Base-by-base conservation (phyloP, 2,797 vertebrate genomes). In the Anisognathus igniventris region DNA sequence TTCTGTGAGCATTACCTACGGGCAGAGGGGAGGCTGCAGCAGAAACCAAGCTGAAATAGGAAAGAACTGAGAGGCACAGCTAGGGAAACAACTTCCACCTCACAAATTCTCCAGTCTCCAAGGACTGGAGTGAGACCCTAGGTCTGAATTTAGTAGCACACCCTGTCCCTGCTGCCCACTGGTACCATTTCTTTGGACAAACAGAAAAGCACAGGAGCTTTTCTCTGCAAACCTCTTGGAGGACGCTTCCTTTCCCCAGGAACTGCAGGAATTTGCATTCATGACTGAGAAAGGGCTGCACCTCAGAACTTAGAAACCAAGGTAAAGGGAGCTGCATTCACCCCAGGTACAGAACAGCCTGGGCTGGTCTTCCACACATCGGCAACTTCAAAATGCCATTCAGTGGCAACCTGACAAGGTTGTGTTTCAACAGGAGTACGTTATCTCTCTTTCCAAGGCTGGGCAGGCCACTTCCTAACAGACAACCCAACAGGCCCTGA, bases 381-480 rank as follows among this genome's bases (percentile, higher is more conserved):
- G 35, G 87, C 87, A 95, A 90, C 85, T 96, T 91, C 70, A 88
- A 88, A 90, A 91, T 51, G 88, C 66, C 66, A 85, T 89, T 94
- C 87, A 75, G 86, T 87, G 60, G 88, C 87, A 97, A 91, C 85
- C 89, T 95, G 95, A 93, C 75, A 91, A 96, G 92, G 91, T 79
- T 97, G 66, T 93, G 89, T 97, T 96, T 96, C 94, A 92, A 93
- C 91, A 96, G 66, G 95, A 96, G 91, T 64, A 92, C 0, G 40
- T 91, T 96, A 95, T 95, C 87, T 92, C 82, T 70, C 75, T 60
- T 88, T 86, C 85, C 95, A 95, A 94, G 78, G 84, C 95, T 93
- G 95, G 89, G 93, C 96, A 94, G 95, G 82, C 91, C 87, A 84
- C 89, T 95, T 96, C 91, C 92, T 94, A 93, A 94, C 95, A 96